phyloP scores from a whole-genome alignment of 2,797 vertebrate species.

The Scolopax rusticola region DNA sequence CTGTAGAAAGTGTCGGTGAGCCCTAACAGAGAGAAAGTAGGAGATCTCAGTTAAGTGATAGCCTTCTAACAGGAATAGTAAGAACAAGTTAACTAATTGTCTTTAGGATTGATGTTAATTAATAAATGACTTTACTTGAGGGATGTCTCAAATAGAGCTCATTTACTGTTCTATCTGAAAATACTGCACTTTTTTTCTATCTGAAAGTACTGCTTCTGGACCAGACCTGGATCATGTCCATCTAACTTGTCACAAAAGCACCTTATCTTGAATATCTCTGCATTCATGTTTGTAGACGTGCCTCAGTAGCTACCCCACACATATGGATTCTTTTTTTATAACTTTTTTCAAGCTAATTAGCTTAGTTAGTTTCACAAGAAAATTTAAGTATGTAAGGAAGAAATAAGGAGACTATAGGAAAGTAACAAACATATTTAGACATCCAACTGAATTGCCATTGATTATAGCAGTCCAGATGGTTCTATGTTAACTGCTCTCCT shows the following conservation, averaged over 20 bases:
- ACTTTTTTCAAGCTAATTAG: background rate
- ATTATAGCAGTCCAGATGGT: background rate
- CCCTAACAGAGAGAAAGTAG: background rate
- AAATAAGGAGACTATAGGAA: background rate
- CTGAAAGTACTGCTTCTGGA: background rate
- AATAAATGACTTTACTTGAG: background rate
- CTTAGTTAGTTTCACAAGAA: background rate
- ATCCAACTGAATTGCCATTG: background rate
- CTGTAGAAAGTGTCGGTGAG: background rate
- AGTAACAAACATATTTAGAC: background rate
- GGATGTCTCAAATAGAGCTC: background rate
- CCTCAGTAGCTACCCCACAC: background rate
- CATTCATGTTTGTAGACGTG: background rate
- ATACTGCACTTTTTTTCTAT: background rate
- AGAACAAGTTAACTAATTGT: background rate
- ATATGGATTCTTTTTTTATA: background rate
- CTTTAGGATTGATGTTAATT: background rate
- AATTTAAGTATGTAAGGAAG: background rate
- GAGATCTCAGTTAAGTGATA: background rate
- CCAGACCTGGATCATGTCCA: background rate
- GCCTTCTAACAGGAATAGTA: background rate
- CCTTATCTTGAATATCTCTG: background rate
- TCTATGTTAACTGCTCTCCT: background rate
- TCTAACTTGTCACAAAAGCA: background rate
- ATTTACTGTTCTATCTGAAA: background rate